Conservation (phyloP, 2,113 vertebrate genomes). For the Formicarius rufipectus region DNA sequence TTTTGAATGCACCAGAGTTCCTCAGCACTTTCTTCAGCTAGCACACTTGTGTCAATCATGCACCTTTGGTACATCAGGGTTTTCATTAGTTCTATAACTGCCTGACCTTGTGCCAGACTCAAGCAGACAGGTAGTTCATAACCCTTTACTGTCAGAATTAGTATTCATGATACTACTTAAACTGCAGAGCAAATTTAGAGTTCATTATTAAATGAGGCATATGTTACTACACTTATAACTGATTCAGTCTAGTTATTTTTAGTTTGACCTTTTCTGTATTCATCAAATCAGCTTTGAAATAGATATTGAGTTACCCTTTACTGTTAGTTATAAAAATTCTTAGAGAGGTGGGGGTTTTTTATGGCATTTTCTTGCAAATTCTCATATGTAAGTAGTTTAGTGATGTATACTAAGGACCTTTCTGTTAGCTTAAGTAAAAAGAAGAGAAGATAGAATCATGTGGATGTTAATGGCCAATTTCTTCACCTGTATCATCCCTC, state of each 20-base stretch:
- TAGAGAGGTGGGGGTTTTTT: slow-evolving; percentile 27
- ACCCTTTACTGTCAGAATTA: slow-evolving; percentile 77
- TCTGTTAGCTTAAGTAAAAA: slow-evolving; percentile 54
- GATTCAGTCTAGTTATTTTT: slow-evolving; percentile 79
- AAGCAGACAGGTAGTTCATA: slow-evolving; percentile 73
- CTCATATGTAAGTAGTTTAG: slow-evolving; percentile 22
- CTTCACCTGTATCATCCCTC: background rate
- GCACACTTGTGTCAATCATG: slow-evolving; percentile 60
- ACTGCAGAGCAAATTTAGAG: slow-evolving; percentile 72
- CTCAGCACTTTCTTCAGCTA: slow-evolving; percentile 31
- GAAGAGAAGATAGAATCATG: background rate
- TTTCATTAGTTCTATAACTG: slow-evolving; percentile 67
- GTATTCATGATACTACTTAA: slow-evolving; percentile 75
- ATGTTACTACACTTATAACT: slow-evolving; percentile 78
- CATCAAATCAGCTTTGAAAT: slow-evolving; percentile 77
- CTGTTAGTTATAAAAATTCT: slow-evolving; percentile 68
- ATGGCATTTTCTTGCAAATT: slow-evolving; percentile 47
- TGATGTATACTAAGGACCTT: slow-evolving; percentile 32
- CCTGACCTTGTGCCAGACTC: slow-evolving; percentile 70
- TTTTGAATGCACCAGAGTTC: slow-evolving; percentile 54
- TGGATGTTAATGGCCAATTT: slow-evolving; percentile 22
- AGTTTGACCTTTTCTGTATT: slow-evolving; percentile 82
- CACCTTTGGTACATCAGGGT: slow-evolving; percentile 62
- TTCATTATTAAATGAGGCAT: slow-evolving; percentile 81
- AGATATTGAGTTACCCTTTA: slow-evolving; percentile 79